Evolutionary conservation across 2,113 vertebrate species (phyloP), one percentile per base, ranked within the genome.

Genomic region (Synodontis membranacea): DNA sequence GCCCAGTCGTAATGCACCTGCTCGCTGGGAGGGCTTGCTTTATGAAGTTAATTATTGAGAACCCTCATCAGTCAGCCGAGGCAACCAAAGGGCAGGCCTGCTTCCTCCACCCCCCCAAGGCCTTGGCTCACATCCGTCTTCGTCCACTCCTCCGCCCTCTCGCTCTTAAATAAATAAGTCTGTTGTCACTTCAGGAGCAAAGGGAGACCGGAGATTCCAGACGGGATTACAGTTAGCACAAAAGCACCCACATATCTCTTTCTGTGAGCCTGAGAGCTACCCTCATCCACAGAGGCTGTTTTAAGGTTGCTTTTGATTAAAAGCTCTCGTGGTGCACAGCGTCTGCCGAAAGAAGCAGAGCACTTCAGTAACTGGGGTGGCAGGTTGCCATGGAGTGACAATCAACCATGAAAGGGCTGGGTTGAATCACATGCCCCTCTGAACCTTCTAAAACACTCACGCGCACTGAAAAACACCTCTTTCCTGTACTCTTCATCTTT

Each of bases 31-130:
- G 76, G 86, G 81, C 83, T 86, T 83, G 87, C 74, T 90, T 91
- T 90, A 86, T 87, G 88, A 89, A 89, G 91, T 88, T 90, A 91
- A 90, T 90, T 89, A 84, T 90, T 86, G 80, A 87, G 83, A 88
- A 81, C 66, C 86, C 48, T 87, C 90, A 89, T 91, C 89, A 88
- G 89, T 89, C 86, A 92, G 80, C 76, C 70, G 39, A 81, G 37
- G 82, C 37, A 50, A 89, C 83, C 80, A 52, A 60, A 50, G 88
- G 80, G 84, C 80, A 78, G 83, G 68, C 74, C 82, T 83, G 58
- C 58, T 79, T 80, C 80, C 19, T n/a, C n/a, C n/a, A n/a, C 44
- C 64, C 75, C 87, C 25, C 54, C 83, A 74, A 82, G 88, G 79
- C 88, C 85, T 86, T n/a, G 28, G 64, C 72, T 76, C 64, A 54